These are phyloP conservation scores for Drosophila kanekoi DNA, from an alignment of 2,888 invertebrate species.

Conservation along the genomic window DNA sequence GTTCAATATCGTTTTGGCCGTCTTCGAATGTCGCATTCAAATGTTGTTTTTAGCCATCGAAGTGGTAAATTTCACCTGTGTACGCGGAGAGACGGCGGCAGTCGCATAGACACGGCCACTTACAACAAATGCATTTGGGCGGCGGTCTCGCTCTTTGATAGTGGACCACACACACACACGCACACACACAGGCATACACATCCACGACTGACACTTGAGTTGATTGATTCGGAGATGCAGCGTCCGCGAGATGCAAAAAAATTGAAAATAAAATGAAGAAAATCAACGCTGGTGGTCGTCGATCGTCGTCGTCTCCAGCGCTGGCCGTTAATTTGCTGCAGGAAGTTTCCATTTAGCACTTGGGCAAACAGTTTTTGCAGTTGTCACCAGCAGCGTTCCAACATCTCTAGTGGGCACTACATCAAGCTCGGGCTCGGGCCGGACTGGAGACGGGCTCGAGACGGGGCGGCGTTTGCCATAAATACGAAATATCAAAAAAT, in stretches of 20 bases:
- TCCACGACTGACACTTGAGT: conserved; percentile 69
- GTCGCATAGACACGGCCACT: conserved; percentile 73
- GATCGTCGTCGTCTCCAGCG: conserved; percentile 11
- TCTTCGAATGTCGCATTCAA: conserved; percentile 77
- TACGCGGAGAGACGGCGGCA: conserved; percentile 53
- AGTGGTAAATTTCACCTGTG: conserved; percentile 81
- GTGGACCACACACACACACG: conserved; percentile 70
- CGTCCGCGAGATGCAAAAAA: conserved; percentile 72
- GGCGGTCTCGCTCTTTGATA: conserved; percentile 74
- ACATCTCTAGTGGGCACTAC: conserved; percentile 65
- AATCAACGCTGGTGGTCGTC: conserved; percentile 69
- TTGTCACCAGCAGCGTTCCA: conserved; percentile 67
- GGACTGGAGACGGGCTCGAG: not conserved
- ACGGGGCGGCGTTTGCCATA: conserved; percentile 55
- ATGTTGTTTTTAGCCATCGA: conserved; percentile 78
- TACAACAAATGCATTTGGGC: conserved; percentile 76
- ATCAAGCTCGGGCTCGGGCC: conserved; percentile 39
- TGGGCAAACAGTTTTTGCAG: conserved; percentile 77
- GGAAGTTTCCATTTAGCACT: conserved; percentile 80
- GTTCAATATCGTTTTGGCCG: conserved; percentile 49
- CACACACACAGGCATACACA: not conserved
- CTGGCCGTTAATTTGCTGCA: conserved; percentile 74
- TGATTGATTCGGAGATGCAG: conserved; percentile 74
- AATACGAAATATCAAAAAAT: conserved; percentile 76
- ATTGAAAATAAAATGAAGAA: conserved; percentile 23